Conservation (phyloP, 2,113 vertebrate genomes). For the Morphnarchus princeps region DNA sequence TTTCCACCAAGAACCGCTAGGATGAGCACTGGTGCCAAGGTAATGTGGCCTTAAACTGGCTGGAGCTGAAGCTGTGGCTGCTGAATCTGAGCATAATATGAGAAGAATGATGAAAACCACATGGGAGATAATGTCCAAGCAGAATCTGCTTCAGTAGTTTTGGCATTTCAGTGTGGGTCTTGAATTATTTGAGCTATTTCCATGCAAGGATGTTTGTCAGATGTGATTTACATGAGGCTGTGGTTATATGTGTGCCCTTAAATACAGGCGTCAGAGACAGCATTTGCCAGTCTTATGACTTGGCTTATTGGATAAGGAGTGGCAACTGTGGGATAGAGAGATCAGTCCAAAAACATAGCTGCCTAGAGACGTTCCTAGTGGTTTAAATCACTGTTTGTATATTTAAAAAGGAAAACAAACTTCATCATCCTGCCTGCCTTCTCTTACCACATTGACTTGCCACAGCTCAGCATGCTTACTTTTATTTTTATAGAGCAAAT, state of each 20-base stretch:
- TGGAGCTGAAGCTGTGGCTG: background rate
- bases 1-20: background rate
- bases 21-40: background rate
- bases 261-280: background rate
- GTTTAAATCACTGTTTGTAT: constrained; percentile 10
- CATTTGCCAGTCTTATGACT: background rate
- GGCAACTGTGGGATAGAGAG: background rate
- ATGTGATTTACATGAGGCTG: background rate
- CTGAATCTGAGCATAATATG: background rate
- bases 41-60: background rate
- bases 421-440: background rate
- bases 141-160: background rate
- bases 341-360: background rate
- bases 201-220: background rate
- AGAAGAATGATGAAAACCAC: background rate
- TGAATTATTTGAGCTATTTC: constrained; percentile 50
- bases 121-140: background rate
- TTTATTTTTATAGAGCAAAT: background rate
- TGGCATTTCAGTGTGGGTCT: background rate
- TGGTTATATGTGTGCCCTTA: background rate
- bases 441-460: background rate
- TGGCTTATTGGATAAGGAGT: background rate
- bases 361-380: background rate
- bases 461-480: background rate
- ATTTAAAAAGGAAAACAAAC: constrained; percentile 18